Percentiles rank a stretch among this genome's conserved stretches.
phyloP scores from a whole-genome alignment of 2,113 vertebrate species.

The Amphilophus citrinellus region DNA sequence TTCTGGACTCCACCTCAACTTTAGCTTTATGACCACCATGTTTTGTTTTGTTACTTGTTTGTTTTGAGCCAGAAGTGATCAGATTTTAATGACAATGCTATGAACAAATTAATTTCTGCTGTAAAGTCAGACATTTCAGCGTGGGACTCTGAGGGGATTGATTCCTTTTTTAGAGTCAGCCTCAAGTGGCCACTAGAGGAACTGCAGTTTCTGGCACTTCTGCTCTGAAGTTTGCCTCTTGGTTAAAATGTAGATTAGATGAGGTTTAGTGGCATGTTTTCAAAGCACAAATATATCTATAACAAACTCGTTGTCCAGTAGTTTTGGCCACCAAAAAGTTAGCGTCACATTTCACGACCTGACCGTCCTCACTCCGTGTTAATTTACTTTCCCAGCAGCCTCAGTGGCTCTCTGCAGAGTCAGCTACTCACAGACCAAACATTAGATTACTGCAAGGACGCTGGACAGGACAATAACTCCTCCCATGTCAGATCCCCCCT shows the following conservation, averaged over 20 bases:
- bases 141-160: not conserved
- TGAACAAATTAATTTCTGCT: not conserved
- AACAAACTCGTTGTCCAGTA: not conserved
- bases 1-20: not conserved
- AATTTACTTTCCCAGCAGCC: constrained; percentile 30
- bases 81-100: not conserved
- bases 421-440: constrained; percentile 36
- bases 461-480: constrained; percentile 59
- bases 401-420: not conserved
- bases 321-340: not conserved
- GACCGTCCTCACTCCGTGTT: not conserved
- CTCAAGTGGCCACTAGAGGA: not conserved
- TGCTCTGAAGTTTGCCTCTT: not conserved
- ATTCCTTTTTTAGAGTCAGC: not conserved
- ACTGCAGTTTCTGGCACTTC: not conserved
- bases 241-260: not conserved
- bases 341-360: not conserved
- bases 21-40: not conserved
- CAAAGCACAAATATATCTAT: not conserved
- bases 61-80: not conserved
- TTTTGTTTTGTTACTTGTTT: too few relatives aligned
- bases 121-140: not conserved
- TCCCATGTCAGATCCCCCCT: constrained; percentile 55
- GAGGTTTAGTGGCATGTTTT: not conserved
- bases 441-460: constrained; percentile 67